phyloP scores from a whole-genome alignment of 1,140 invertebrate genomes.

The Pseudomyrmex sp. region DNA sequence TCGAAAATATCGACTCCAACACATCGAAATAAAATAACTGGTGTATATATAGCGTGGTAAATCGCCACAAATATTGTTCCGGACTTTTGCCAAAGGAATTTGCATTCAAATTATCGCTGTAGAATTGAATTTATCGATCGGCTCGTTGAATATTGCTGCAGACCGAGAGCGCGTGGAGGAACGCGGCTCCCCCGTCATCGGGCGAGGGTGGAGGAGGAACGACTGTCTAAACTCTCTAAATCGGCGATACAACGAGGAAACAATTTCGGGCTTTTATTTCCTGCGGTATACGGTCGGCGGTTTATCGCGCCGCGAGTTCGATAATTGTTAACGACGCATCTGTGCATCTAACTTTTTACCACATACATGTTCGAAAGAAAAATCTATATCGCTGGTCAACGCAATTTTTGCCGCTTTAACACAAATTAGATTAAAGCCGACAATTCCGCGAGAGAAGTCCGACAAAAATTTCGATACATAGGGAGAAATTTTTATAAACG shows the following conservation, averaged over 20 bases:
- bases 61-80: not conserved
- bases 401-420: no score
- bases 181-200: conserved; percentile 3
- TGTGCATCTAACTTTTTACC: conserved; percentile 2
- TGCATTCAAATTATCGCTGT: conserved; percentile 13
- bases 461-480: not conserved
- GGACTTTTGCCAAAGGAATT: conserved; percentile 19
- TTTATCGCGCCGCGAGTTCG: conserved; percentile 43
- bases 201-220: conserved; percentile 1
- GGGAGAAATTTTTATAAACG: not conserved
- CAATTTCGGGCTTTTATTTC: conserved; percentile 56
- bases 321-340: conserved; percentile 53
- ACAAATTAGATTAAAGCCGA: not conserved
- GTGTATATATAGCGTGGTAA: no score
- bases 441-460: not conserved
- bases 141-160: conserved; percentile 23
- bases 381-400: not conserved
- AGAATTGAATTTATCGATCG: conserved; percentile 40
- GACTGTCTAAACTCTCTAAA: conserved; percentile 25
- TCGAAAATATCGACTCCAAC: not conserved
- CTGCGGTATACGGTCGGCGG: conserved; percentile 42
- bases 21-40: not conserved
- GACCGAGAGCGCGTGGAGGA: not conserved
- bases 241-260: conserved; percentile 40
- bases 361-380: not conserved